Evolutionary conservation across 2,113 vertebrate species (phyloP), one percentile per base, ranked within the genome.

Genomic region (Larimichthys polyactis): DNA sequence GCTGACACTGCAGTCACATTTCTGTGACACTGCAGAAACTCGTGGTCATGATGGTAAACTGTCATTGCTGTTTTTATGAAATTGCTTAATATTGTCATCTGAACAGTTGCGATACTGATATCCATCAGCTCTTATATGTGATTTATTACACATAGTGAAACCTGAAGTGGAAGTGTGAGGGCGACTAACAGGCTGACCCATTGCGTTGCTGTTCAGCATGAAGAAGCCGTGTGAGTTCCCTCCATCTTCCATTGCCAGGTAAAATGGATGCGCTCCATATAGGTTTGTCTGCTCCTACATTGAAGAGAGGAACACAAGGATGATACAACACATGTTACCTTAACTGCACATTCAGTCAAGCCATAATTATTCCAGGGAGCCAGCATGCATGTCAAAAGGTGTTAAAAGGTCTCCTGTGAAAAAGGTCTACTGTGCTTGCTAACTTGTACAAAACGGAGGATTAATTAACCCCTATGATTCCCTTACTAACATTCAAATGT

Each of bases 201-300:
- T 95, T 1, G 97, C 96, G 0, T 98, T 98, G 94, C 97, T 97
- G 92, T 98, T 98, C 40, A 98, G 94, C 54, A 98, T 93, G 91
- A 98, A 98, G 88, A 97, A 96, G 0, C 97, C 97, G 0, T 98
- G 96, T 52, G 97, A 91, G 4, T 86, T 87, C 48, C 96, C 96
- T 0, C 88, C 94, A 11, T 95, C 85, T 90, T 97, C 97, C 95
- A 98, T 92, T 11, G 91, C 84, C 73, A 98, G 92, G 91, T 97
- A 98, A 86, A 98, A 98, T 0, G 97, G 97, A 90, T 98, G 97
- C n/a, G 85, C 95, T 0, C 97, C 97, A 0, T 98, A 98, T 17
- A 98, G 93, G 88, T 98, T 98, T 58, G 94, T 96, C 0, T 92
- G 83, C 72, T 97, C 96, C 97, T 97, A 29, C 12, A 60, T 11